phyloP scores from a whole-genome alignment of 1,140 invertebrate genomes.

The Solenopsis fugax region DNA sequence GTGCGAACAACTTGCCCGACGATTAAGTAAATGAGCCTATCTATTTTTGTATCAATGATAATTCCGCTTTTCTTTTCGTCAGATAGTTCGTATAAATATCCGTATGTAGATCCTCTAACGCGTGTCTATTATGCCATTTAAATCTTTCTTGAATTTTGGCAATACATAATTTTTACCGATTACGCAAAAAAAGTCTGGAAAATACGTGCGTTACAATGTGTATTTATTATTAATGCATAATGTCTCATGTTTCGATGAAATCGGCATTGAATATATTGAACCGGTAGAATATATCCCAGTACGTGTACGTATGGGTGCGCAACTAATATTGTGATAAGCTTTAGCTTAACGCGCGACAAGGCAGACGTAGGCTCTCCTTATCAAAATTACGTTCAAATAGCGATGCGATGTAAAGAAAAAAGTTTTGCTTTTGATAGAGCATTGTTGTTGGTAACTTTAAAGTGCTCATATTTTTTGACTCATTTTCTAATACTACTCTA shows the following conservation, averaged over 20 bases:
- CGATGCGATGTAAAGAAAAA: conserved; percentile 26
- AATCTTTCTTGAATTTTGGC: background rate
- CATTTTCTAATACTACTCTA: too few species aligned
- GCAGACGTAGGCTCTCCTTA: background rate
- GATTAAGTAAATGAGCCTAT: conserved; percentile 46
- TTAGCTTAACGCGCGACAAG: background rate
- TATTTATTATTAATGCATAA: background rate
- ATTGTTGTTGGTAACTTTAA: too few species aligned
- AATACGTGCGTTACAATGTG: background rate
- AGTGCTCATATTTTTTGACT: too few species aligned
- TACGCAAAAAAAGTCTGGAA: background rate
- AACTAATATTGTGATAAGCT: background rate
- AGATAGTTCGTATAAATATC: background rate
- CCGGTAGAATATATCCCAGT: background rate
- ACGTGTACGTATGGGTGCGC: background rate
- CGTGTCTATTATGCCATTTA: background rate
- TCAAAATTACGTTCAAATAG: conserved; percentile 56
- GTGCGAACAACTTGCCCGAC: conserved; percentile 47
- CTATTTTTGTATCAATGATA: conserved; percentile 11
- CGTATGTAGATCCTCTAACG: background rate
- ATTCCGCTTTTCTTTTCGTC: conserved; percentile 30
- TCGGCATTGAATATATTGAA: background rate
- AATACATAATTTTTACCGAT: background rate
- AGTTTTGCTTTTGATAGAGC: background rate
- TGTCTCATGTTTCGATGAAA: background rate